Evolutionary conservation across 37 sponge, comb jelly and placozoan species (phyloP), one percentile per base, ranked within the genome.

Genomic region (Cladorhizidae sp.): DNA sequence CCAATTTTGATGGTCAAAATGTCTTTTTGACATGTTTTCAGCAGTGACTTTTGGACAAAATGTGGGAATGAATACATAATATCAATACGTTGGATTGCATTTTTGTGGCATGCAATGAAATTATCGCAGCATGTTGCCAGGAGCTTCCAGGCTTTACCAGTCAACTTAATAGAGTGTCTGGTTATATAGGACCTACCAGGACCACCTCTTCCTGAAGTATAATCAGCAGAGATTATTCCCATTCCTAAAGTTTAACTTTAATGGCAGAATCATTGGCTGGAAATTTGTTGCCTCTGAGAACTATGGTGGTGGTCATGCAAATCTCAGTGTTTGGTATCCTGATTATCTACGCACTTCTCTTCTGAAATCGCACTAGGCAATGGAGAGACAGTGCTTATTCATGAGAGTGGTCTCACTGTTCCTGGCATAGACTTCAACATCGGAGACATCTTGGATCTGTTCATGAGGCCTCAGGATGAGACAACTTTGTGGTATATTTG

Each of bases 221-320:
- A 23, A 26, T 41, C 49, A 74, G 32, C 56, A 74, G 8, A 11
- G 57, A 29, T 37, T 74, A 14, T 74, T 74, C 74, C 74, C 74
- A 42, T n/a, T 33, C 35, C 22, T 74, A 14, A 29, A 42, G 22
- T 74, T 74, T 29, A 74, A 36, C 22, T 33, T 55, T 12, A 74
- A 45, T 12, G 74, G 74, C 14, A 74, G 56, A 35, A 74, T 74
- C 31, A 74, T 54, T 55, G 74, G 74, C 14, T 74, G 74, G 74
- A 51, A 26, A 52, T 12, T 74, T 54, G 56, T 57, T 42, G 74
- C 74, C n/a, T 32, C 57, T 36, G 56, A 51, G 2, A 42, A 42
- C 9, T 14, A 28, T 31, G 74, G 74, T 32, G 3, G 56, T 42
- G 74, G 20, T 7, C 56, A 45, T 42, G 52, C 74, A 25, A 42